A percentile compares a stretch with the other conserved stretches of the same genome.
phyloP scores from a whole-genome alignment of 2,888 invertebrate species.

The Maniola hyperantus region DNA sequence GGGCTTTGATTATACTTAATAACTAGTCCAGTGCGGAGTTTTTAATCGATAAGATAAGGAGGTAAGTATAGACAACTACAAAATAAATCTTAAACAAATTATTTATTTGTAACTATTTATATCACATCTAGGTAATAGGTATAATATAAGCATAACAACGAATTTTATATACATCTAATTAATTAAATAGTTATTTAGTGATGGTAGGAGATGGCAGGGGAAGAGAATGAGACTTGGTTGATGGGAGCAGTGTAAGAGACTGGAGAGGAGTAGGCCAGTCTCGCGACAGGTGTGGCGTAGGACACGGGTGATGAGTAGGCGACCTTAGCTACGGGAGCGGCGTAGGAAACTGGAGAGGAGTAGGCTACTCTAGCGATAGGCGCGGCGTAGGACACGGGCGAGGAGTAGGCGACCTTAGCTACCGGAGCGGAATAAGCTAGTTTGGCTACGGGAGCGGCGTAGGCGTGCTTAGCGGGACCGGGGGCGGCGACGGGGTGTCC shows the following conservation, averaged over 20 bases:
- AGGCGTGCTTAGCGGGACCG: slow-evolving; percentile 45
- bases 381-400: slow-evolving; percentile 35
- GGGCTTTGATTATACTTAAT: no score
- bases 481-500: slow-evolving; percentile 40
- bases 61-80: slow-evolving; percentile 8
- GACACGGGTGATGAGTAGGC: slow-evolving; percentile 42
- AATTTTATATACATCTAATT: slow-evolving; percentile 13
- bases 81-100: slow-evolving; percentile 49
- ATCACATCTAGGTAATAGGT: slow-evolving; percentile 37
- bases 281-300: slow-evolving; percentile 47
- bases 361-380: slow-evolving; percentile 44
- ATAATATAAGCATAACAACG: slow-evolving; percentile 39
- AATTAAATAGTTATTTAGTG: slow-evolving; percentile 50
- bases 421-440: slow-evolving; percentile 62
- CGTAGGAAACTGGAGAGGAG: slow-evolving; percentile 28
- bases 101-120: slow-evolving; percentile 48
- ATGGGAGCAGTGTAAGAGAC: slow-evolving; percentile 41
- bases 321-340: slow-evolving; percentile 45
- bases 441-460: slow-evolving; percentile 51
- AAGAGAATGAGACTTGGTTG: slow-evolving; percentile 64
- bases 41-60: no score
- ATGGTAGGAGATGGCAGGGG: slow-evolving; percentile 67
- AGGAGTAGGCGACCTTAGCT: slow-evolving; percentile 68
- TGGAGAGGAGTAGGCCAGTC: slow-evolving; percentile 58
- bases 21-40: no score